Evolutionary conservation across 2,888 invertebrate species (phyloP).

Genomic region (Bombylius major): DNA sequence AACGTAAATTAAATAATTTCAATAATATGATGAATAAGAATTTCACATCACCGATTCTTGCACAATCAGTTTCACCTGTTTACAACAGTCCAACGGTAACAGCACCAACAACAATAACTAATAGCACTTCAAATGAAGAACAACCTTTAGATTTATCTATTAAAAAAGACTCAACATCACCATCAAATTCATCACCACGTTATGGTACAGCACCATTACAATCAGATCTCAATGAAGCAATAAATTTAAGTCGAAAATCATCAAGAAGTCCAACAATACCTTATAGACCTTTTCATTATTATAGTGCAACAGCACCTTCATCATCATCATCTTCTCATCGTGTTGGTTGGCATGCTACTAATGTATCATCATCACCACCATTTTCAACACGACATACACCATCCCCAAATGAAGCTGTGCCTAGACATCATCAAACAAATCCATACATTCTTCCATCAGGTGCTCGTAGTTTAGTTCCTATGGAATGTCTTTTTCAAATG

Average conservation of each 20-base stretch:
- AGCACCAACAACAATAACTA: slow-evolving; percentile 11
- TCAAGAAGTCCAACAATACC: slow-evolving; percentile 49
- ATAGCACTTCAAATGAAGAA: slow-evolving; percentile 38
- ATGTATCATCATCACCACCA: slow-evolving; percentile 23
- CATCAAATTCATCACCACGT: slow-evolving; percentile 49
- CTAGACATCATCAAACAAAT: slow-evolving; percentile 22
- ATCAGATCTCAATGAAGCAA: slow-evolving; percentile 49
- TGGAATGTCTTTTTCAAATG: slow-evolving; percentile 51
- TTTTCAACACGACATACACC: slow-evolving; percentile 20
- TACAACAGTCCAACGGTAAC: slow-evolving; percentile 12
- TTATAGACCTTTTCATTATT: slow-evolving; percentile 37
- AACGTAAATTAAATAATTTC: slow-evolving; percentile 51
- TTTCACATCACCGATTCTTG: slow-evolving; percentile 21
- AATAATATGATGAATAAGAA: slow-evolving; percentile 19
- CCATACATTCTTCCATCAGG: slow-evolving; percentile 37
- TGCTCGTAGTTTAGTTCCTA: slow-evolving; percentile 44
- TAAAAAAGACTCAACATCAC: slow-evolving; percentile 50
- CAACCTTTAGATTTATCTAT: slow-evolving; percentile 86
- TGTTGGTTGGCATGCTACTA: background rate
- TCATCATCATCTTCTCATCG: slow-evolving; percentile 2
- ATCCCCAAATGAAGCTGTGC: slow-evolving; percentile 21
- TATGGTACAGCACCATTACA: slow-evolving; percentile 47
- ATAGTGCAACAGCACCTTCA: slow-evolving; percentile 19
- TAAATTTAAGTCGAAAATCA: slow-evolving; percentile 62
- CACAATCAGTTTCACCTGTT: slow-evolving; percentile 10